A percentile compares a stretch with the other conserved stretches of the same genome.
phyloP scores from a whole-genome alignment of 23 tunicate genomes.

The Corella eumyota region DNA sequence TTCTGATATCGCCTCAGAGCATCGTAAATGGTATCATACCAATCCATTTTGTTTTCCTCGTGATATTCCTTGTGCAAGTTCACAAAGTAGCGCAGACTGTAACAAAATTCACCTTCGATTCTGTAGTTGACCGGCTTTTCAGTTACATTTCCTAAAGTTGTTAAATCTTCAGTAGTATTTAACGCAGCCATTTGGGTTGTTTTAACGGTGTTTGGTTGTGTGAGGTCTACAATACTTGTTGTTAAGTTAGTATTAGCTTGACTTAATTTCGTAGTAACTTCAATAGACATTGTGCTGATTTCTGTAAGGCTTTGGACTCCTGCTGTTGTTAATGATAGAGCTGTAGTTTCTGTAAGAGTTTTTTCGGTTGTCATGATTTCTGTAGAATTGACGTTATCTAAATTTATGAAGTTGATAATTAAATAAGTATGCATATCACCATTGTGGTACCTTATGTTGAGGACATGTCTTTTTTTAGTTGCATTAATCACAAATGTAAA shows the following conservation, averaged over 20 bases:
- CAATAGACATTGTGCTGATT: too few species aligned
- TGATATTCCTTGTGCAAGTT: constrained; percentile 15
- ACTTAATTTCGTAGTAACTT: too few species aligned
- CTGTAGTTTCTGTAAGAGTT: not conserved
- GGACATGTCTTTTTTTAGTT: too few species aligned
- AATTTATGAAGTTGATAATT: not conserved
- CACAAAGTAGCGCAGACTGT: constrained; percentile 6
- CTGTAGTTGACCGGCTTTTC: not conserved
- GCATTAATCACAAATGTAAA: too few species aligned
- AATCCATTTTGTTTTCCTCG: constrained; percentile 22
- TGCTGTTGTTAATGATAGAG: not conserved
- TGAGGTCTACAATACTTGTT: too few species aligned
- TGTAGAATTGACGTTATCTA: not conserved
- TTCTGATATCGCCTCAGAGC: constrained; percentile 40
- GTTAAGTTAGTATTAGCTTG: too few species aligned
- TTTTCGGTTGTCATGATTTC: not conserved
- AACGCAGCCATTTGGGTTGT: too few species aligned
- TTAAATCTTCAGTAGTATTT: not conserved
- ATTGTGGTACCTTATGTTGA: too few species aligned
- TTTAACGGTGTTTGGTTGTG: too few species aligned
- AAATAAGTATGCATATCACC: not conserved
- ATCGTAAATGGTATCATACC: constrained; percentile 13
- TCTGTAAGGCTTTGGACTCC: not conserved
- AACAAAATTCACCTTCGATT: constrained; percentile 12
- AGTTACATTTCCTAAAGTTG: not conserved